Conservation (phyloP, 1,140 invertebrate genomes). For the Leptinotarsa texana region DNA sequence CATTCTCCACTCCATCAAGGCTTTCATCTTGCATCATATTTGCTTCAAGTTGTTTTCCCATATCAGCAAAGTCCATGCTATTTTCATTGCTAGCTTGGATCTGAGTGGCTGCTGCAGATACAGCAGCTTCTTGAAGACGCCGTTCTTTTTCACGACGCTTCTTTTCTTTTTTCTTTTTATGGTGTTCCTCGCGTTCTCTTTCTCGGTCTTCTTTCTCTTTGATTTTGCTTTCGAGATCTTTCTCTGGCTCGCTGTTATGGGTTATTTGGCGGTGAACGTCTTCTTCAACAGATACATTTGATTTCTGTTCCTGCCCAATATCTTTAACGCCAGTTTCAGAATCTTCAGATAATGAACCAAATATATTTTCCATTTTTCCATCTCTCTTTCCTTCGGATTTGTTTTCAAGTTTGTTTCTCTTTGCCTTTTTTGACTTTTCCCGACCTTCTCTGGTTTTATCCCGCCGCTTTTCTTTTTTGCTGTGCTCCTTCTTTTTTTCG, state of each 20-base stretch:
- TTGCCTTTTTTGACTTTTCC: conserved; percentile 65
- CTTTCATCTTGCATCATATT: conserved; percentile 68
- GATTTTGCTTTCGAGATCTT: conserved; percentile 40
- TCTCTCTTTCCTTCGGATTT: conserved; percentile 61
- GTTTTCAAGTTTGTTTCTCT: conserved; percentile 56
- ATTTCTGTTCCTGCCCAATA: conserved; percentile 30
- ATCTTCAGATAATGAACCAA: conserved; percentile 82
- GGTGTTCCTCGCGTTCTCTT: conserved; percentile 59
- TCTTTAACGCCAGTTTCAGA: conserved; percentile 48
- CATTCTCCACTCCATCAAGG: conserved; percentile 50
- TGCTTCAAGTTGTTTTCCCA: conserved; percentile 78
- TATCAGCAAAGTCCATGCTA: conserved; percentile 77
- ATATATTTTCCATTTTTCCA: conserved; percentile 85
- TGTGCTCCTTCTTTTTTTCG: conserved; percentile 67
- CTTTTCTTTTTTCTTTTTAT: conserved; percentile 68
- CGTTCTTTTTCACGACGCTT: conserved; percentile 67
- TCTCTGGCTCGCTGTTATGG: conserved; percentile 46
- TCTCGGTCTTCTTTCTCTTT: conserved; percentile 52
- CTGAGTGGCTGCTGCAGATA: conserved; percentile 46
- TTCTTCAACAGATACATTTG: conserved; percentile 19
- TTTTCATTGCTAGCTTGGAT: conserved; percentile 69
- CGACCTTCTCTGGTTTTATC: conserved; percentile 71
- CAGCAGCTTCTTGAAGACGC: conserved; percentile 47
- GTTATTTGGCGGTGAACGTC: conserved; percentile 36
- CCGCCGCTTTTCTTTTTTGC: conserved; percentile 72